phyloP scores from a whole-genome alignment of 2,888 invertebrate species.

The Pristionchus mayeri region DNA sequence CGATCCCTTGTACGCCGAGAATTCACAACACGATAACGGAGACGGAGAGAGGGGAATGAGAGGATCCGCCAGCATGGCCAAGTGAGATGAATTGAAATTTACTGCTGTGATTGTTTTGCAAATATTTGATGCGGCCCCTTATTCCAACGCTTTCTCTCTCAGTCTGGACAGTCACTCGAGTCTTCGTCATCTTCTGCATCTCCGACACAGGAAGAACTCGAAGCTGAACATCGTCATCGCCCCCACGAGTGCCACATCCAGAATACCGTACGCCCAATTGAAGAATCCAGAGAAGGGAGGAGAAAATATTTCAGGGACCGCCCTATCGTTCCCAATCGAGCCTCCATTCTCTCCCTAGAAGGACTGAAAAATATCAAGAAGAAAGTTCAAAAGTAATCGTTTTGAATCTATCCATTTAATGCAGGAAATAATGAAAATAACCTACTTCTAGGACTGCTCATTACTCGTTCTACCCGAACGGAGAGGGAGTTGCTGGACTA shows the following conservation, averaged over 20 bases:
- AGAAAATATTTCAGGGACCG: background rate
- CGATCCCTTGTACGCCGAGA: conserved; percentile 41
- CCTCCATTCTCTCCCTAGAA: conserved; percentile 15
- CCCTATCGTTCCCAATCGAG: background rate
- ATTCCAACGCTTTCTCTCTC: background rate
- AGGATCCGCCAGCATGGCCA: conserved; percentile 16
- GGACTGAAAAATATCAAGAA: conserved; percentile 17
- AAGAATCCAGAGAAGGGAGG: too few species aligned
- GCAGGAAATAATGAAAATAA: background rate
- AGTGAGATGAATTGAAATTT: conserved; percentile 13
- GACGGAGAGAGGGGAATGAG: conserved; percentile 46
- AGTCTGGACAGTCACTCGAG: conserved; percentile 26
- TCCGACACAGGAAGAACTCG: conserved; percentile 9
- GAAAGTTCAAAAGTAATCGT: conserved; percentile 9
- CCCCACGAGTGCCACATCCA: background rate
- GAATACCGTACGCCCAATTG: background rate
- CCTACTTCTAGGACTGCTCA: conserved; percentile 22
- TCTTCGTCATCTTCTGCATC: background rate
- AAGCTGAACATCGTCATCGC: background rate
- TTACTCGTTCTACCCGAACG: conserved; percentile 36
- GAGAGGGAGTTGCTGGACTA: background rate
- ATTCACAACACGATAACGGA: conserved; percentile 21
- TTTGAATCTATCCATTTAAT: background rate
- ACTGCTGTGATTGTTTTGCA: too few species aligned
- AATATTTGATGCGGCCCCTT: background rate